Conservation (phyloP, 1,140 invertebrate species). For the Hyles euphorbiae region DNA sequence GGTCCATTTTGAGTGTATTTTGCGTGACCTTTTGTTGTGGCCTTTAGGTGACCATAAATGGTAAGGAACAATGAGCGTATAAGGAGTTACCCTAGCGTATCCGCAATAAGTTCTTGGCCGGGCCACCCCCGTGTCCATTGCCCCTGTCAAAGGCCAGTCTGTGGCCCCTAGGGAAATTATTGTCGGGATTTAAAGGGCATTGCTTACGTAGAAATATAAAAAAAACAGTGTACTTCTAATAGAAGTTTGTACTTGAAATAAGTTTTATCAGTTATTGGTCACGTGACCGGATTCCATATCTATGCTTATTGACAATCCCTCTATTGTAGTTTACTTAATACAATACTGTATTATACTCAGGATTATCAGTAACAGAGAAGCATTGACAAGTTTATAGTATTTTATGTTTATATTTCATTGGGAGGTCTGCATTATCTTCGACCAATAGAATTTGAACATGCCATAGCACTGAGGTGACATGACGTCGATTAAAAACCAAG, state of each 20-base stretch:
- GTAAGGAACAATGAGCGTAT: constrained; percentile 65
- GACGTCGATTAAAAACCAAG: no score
- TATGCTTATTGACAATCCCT: constrained; percentile 18
- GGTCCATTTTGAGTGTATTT: constrained; percentile 30
- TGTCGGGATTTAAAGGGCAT: constrained; percentile 72
- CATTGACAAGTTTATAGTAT: neutral
- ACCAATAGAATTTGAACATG: no score
- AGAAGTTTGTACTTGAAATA: constrained; percentile 44
- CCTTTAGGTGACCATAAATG: constrained; percentile 71
- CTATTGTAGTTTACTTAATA: constrained; percentile 2
- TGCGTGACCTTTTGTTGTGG: constrained; percentile 51
- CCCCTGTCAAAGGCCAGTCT: constrained; percentile 68
- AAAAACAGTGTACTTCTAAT: constrained; percentile 66
- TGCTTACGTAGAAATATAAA: constrained; percentile 65
- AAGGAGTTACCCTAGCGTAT: constrained; percentile 56
- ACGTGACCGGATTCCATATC: constrained; percentile 37
- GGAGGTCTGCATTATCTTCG: neutral
- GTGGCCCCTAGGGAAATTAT: constrained; percentile 68
- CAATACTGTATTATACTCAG: no score
- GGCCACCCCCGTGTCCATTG: constrained; percentile 57
- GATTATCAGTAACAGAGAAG: neutral
- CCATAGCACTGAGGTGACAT: no score
- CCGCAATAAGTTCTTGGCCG: constrained; percentile 56
- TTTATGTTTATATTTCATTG: neutral
- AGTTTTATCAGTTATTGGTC: constrained; percentile 51